Base-by-base conservation (phyloP, 2,113 vertebrate species). In the Gambusia holbrooki region DNA sequence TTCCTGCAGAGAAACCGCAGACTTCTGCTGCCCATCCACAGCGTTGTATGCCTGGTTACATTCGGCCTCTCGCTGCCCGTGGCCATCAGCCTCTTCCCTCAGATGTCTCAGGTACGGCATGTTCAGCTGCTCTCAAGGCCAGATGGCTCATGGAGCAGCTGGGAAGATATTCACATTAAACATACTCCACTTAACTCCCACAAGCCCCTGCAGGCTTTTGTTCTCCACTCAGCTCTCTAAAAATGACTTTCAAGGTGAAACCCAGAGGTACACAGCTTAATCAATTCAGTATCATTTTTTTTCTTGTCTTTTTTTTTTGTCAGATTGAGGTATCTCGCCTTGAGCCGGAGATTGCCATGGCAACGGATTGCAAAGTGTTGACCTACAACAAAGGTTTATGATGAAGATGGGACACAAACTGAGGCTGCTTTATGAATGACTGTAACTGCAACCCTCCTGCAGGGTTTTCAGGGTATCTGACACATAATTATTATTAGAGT, bases 41-140 rank as follows among this genome's bases (percentile, higher is more conserved):
- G 97, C 91, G 64, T 95, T 0, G 97, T 99, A 94, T 99, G 98
- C 94, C 95, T 99, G 90, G 95, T 96, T 35, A 97, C 97, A 84
- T 99, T 99, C 1, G 96, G 96, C 86, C 94, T 99, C 84, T 98
- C 98, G 17, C 95, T 99, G 90, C 98, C 98, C 0, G 88, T 99
- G 88, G 98, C 98, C 92, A 99, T 99, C 95, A 99, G 97, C 90
- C 96, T 99, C 86, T 99, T 99, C 88, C 98, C 98, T 0, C 98
- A 99, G 95, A 99, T 99, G 96, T 99, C 98, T 0, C 95, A 99
- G 96, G 98, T 99, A 94, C 82, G 69, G 63, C 35, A 10, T 15
- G 17, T 14, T 22, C 73, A 27, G 19, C 71, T 70, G 58, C 71
- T 51, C 61, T 73, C 27, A 9, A 61, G 71, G 74, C 73, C 86